Percentiles rank a stretch among this genome's conserved stretches.
These are phyloP conservation scores for Campoplex capitator DNA, from an alignment of 2,888 invertebrate genomes.

Conservation along the genomic window DNA sequence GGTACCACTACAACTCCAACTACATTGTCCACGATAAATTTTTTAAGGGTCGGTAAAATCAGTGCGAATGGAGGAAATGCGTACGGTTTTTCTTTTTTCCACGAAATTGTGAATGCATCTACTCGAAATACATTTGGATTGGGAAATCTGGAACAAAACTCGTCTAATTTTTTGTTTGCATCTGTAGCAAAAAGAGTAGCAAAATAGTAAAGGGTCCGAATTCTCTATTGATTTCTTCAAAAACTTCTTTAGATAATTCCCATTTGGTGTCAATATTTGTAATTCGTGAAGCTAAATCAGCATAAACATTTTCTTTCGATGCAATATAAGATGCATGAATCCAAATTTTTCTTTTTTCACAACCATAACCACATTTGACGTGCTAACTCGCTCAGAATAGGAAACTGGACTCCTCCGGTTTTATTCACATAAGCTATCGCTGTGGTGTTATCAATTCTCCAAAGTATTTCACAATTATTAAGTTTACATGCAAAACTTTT, in stretches of 20 bases:
- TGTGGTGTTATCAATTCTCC: conserved; percentile 30
- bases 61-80: conserved; percentile 74
- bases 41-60: conserved; percentile 71
- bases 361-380: conserved; percentile 51
- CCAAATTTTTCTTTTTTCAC: conserved; percentile 42
- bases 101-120: conserved; percentile 70
- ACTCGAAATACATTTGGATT: conserved; percentile 17
- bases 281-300: conserved; percentile 53
- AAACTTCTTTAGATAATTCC: conserved; percentile 50
- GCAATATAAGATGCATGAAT: conserved; percentile 47
- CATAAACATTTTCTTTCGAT: conserved; percentile 53
- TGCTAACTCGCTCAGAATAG: conserved; percentile 22
- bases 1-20: conserved; percentile 71
- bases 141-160: conserved; percentile 21
- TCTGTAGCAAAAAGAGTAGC: conserved; percentile 14
- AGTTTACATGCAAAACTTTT: conserved; percentile 27
- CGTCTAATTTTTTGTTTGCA: conserved; percentile 14
- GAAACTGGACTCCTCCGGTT: conserved; percentile 1
- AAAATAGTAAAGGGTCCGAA: conserved; percentile 17
- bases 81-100: conserved; percentile 41
- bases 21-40: conserved; percentile 73
- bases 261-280: conserved; percentile 59
- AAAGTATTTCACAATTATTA: conserved; percentile 7
- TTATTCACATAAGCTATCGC: conserved; percentile 38
- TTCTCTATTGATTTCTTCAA: conserved; percentile 11